Conservation (phyloP, 2,888 invertebrate genomes). For the Aethes cnicana region DNA sequence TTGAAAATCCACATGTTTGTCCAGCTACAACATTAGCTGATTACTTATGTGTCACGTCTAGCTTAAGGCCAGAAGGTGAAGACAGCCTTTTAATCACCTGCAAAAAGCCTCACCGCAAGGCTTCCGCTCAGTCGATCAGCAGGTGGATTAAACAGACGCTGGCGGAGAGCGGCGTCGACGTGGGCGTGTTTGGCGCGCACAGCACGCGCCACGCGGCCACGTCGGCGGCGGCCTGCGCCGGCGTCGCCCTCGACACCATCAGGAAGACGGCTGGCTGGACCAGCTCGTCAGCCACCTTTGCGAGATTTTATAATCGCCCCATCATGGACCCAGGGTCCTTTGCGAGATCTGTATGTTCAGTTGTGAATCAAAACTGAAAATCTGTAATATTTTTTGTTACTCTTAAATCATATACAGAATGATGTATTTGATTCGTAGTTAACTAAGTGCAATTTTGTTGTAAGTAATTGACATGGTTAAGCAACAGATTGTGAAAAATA, state of each 20-base stretch:
- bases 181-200: constrained; percentile 18
- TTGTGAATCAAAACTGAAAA: too few relatives aligned
- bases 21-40: neutral
- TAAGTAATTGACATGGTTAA: too few relatives aligned
- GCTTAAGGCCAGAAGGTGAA: too few relatives aligned
- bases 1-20: neutral
- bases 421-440: too few relatives aligned
- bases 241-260: constrained; percentile 21
- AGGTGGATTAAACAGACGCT: neutral
- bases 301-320: constrained; percentile 23
- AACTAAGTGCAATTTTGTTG: too few relatives aligned
- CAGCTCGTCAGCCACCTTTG: constrained; percentile 14
- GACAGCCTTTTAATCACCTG: too few relatives aligned
- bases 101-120: too few relatives aligned
- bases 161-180: constrained; percentile 1
- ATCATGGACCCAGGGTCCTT: neutral
- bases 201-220: constrained; percentile 30
- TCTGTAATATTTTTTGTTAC: too few relatives aligned
- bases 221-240: constrained; percentile 8
- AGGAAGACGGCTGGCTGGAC: constrained; percentile 29
- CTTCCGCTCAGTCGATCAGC: too few relatives aligned
- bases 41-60: constrained; percentile 5
- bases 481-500: too few relatives aligned
- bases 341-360: constrained; percentile 6
- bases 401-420: too few relatives aligned